Conservation (phyloP, 1,140 invertebrate genomes). For the Nomia melanderi region DNA sequence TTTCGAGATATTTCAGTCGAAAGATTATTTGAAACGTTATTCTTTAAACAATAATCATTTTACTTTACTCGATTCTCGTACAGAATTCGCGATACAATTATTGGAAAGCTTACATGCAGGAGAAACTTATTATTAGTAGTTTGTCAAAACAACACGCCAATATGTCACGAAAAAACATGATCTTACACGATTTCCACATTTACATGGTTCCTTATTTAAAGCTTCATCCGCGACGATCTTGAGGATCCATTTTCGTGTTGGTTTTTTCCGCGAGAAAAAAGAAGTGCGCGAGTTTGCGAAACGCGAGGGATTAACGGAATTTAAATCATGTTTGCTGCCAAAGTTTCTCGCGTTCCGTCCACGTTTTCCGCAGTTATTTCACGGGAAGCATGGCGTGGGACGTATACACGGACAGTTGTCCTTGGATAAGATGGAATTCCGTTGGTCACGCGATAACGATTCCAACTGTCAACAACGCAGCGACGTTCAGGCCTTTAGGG, state of each 20-base stretch:
- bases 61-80: too few relatives aligned
- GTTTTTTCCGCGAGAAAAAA: neutral
- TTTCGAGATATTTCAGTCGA: too few relatives aligned
- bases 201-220: neutral
- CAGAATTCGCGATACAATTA: too few relatives aligned
- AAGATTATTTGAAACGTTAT: too few relatives aligned
- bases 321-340: neutral
- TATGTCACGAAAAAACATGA: neutral
- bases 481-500: conserved; percentile 5
- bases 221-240: neutral
- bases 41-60: too few relatives aligned
- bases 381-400: neutral
- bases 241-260: neutral
- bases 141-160: too few relatives aligned
- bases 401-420: neutral
- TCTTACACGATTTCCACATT: neutral
- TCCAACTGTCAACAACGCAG: too few relatives aligned
- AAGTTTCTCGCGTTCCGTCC: neutral
- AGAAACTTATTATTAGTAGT: too few relatives aligned
- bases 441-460: neutral
- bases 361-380: neutral
- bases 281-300: too few relatives aligned
- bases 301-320: neutral
- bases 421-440: neutral
- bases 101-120: too few relatives aligned